A percentile compares a stretch with the other conserved stretches of the same genome.
These are phyloP conservation scores for Stegastes partitus DNA, from an alignment of 2,113 vertebrate genomes.

Conservation along the genomic window DNA sequence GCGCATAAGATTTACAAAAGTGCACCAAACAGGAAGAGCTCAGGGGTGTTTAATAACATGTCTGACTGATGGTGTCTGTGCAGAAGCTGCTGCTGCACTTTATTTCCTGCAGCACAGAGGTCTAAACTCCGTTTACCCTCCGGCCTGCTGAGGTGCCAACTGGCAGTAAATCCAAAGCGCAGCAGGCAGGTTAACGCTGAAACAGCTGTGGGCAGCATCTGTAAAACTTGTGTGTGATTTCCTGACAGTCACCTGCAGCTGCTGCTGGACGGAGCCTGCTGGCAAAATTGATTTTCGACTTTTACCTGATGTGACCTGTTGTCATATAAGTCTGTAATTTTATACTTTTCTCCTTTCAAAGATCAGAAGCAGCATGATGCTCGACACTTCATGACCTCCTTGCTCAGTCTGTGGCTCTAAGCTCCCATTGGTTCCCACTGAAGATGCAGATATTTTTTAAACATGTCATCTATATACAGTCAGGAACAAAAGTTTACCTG, in stretches of 20 bases:
- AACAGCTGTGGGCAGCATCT: conserved; percentile 27
- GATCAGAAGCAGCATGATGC: neutral
- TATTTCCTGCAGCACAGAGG: conserved; percentile 24
- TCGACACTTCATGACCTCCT: too few relatives aligned
- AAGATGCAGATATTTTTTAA: too few relatives aligned
- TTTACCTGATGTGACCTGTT: neutral
- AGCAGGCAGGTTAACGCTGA: conserved; percentile 22
- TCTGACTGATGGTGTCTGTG: conserved; percentile 1
- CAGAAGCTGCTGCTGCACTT: neutral
- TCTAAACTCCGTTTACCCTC: conserved; percentile 28
- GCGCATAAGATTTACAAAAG: neutral
- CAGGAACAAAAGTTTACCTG: too few relatives aligned
- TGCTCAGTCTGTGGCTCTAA: neutral
- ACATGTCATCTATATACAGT: too few relatives aligned
- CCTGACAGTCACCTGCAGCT: conserved; percentile 19
- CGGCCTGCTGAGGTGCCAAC: conserved; percentile 33
- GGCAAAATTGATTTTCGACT: neutral
- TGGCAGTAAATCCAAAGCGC: conserved; percentile 18
- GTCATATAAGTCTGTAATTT: neutral
- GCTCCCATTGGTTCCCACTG: too few relatives aligned
- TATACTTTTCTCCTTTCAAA: neutral
- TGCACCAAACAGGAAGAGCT: neutral
- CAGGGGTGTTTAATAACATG: neutral
- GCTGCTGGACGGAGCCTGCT: conserved; percentile 1
- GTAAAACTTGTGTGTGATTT: neutral